Evolutionary conservation across 2,888 invertebrate species (phyloP).

Genomic region (Dendrolimus houi): DNA sequence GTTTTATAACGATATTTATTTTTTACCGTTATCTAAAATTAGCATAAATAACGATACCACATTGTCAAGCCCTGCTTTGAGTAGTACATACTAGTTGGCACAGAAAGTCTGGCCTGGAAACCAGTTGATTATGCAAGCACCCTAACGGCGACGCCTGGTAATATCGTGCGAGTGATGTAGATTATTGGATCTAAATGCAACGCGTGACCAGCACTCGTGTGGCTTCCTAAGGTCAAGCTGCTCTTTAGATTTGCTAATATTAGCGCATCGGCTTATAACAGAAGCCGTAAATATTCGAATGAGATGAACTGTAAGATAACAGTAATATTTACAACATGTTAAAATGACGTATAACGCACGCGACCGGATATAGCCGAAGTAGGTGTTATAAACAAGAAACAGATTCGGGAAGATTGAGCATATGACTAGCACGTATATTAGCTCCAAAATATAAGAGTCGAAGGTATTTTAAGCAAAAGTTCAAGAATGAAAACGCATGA

Average conservation of each 20-base stretch:
- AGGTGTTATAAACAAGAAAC: background rate
- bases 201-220: background rate
- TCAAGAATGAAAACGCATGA: too few relatives aligned
- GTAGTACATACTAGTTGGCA: too few relatives aligned
- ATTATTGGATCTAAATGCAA: background rate
- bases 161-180: background rate
- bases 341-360: background rate
- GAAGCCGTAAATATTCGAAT: background rate
- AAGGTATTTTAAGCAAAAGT: too few relatives aligned
- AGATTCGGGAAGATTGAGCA: too few relatives aligned
- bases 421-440: too few relatives aligned
- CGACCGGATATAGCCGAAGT: background rate
- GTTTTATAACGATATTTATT: too few relatives aligned
- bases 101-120: background rate
- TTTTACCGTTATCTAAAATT: too few relatives aligned
- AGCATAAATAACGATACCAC: too few relatives aligned
- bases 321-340: background rate
- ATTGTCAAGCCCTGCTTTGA: too few relatives aligned
- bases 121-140: background rate
- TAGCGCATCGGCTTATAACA: background rate
- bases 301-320: background rate
- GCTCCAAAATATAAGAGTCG: too few relatives aligned
- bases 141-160: background rate
- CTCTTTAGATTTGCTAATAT: conserved; percentile 1
- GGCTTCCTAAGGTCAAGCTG: background rate